A percentile compares a stretch with the other conserved stretches of the same genome.
These are phyloP conservation scores for Drosophila nigrodunni DNA, from an alignment of 1,140 invertebrate genomes.

Conservation along the genomic window DNA sequence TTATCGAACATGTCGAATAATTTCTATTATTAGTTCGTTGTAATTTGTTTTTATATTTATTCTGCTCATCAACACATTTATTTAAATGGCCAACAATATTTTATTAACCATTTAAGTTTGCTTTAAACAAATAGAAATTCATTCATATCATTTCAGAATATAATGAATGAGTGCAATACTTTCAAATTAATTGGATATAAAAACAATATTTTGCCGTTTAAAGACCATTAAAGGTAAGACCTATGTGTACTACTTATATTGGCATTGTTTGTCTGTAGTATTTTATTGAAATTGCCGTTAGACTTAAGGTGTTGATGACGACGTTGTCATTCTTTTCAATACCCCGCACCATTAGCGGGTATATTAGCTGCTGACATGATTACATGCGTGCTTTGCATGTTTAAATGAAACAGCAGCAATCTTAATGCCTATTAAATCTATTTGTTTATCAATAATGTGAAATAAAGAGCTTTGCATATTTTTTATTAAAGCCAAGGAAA, in stretches of 20 bases:
- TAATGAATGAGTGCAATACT: too few relatives aligned
- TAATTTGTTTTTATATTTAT: neutral
- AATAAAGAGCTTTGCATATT: too few relatives aligned
- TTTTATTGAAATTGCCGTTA: constrained; percentile 61
- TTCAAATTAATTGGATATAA: too few relatives aligned
- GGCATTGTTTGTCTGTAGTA: constrained; percentile 82
- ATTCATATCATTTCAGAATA: too few relatives aligned
- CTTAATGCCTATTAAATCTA: too few relatives aligned
- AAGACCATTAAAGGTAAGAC: neutral
- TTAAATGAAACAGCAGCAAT: constrained; percentile 1
- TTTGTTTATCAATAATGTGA: too few relatives aligned
- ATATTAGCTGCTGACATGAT: constrained; percentile 1
- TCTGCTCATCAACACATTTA: neutral
- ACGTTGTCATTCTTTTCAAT: constrained; percentile 18
- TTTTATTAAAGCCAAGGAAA: too few relatives aligned
- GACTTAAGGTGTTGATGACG: constrained; percentile 23
- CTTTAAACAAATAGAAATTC: too few relatives aligned
- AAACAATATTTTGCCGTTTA: neutral
- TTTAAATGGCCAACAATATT: neutral
- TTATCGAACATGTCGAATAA: constrained; percentile 35
- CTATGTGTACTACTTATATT: constrained; percentile 77
- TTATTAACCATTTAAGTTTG: too few relatives aligned
- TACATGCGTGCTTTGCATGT: constrained; percentile 5
- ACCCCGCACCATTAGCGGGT: neutral
- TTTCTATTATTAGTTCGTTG: neutral